These are phyloP conservation scores for Tenualosa thibaudeaui DNA, from an alignment of 2,797 vertebrate species.

Conservation along the genomic window DNA sequence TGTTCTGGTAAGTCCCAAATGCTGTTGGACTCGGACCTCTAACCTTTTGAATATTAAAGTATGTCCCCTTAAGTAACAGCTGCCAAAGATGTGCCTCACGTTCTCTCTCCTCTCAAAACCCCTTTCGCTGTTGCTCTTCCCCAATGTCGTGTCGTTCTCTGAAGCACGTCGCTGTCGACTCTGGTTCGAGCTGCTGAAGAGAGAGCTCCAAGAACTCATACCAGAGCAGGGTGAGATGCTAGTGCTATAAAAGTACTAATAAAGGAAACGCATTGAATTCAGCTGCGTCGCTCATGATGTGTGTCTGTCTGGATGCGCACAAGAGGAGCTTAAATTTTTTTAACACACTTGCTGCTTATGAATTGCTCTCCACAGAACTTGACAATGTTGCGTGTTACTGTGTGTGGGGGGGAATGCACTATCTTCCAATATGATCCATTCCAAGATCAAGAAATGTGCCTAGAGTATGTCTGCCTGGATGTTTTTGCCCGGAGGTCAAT, in stretches of 20 bases:
- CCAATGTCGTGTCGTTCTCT: not conserved
- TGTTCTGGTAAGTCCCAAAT: not conserved
- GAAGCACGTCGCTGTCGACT: not conserved
- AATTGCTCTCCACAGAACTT: not conserved
- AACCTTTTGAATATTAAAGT: not conserved
- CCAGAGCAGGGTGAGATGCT: conserved; percentile 71
- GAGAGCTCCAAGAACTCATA: conserved; percentile 75
- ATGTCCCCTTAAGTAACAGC: not conserved
- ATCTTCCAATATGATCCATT: not conserved
- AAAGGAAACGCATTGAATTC: not conserved
- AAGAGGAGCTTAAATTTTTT: not conserved
- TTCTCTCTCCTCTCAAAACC: not conserved
- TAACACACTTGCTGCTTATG: not conserved
- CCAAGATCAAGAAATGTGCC: too few species aligned
- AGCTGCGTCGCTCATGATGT: not conserved
- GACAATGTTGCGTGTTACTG: not conserved
- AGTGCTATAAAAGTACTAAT: not conserved
- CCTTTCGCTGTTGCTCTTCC: not conserved
- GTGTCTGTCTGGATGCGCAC: not conserved
- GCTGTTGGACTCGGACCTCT: not conserved
- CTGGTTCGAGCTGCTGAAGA: conserved; percentile 73
- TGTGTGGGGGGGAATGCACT: not conserved
- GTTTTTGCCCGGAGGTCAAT: not conserved
- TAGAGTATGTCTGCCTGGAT: not conserved
- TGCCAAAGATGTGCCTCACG: not conserved